phyloP scores from a whole-genome alignment of 2,113 vertebrate genomes.

The Morone chrysops region DNA sequence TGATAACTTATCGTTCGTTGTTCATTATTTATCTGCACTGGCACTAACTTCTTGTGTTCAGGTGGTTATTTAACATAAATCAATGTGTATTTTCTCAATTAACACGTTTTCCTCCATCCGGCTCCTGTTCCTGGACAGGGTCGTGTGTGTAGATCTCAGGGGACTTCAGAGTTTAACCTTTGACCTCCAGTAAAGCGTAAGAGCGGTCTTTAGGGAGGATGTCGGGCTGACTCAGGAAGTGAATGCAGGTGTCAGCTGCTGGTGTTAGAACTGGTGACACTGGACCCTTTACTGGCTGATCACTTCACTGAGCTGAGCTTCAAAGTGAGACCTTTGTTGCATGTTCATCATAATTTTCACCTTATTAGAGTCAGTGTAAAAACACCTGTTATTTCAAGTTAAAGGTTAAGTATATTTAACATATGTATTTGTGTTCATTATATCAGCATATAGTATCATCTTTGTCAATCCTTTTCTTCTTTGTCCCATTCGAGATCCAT shows the following conservation, averaged over 20 bases:
- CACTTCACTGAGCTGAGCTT: not conserved
- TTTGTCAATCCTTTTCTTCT: not conserved
- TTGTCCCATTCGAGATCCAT: not conserved
- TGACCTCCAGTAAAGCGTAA: constrained; percentile 59
- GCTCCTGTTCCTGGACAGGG: constrained; percentile 22
- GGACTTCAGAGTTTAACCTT: constrained; percentile 60
- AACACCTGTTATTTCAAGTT: not conserved
- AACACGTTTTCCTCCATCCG: constrained; percentile 38
- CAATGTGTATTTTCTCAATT: constrained; percentile 31
- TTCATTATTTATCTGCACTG: not conserved
- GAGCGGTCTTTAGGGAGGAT: constrained; percentile 42
- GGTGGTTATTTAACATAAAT: constrained; percentile 13
- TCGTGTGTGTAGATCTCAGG: constrained; percentile 42
- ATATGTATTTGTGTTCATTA: not conserved
- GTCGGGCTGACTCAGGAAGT: constrained; percentile 61
- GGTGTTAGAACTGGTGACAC: constrained; percentile 46
- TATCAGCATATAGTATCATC: not conserved
- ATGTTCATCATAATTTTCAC: not conserved
- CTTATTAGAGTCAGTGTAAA: not conserved
- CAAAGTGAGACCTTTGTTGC: not conserved
- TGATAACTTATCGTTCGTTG: too few relatives aligned
- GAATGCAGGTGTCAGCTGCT: constrained; percentile 75
- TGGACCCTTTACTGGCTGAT: constrained; percentile 18
- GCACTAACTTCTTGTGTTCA: not conserved
- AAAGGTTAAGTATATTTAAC: not conserved